Base-by-base conservation (phyloP, 2,113 vertebrate species). In the Baryphthengus martii region DNA sequence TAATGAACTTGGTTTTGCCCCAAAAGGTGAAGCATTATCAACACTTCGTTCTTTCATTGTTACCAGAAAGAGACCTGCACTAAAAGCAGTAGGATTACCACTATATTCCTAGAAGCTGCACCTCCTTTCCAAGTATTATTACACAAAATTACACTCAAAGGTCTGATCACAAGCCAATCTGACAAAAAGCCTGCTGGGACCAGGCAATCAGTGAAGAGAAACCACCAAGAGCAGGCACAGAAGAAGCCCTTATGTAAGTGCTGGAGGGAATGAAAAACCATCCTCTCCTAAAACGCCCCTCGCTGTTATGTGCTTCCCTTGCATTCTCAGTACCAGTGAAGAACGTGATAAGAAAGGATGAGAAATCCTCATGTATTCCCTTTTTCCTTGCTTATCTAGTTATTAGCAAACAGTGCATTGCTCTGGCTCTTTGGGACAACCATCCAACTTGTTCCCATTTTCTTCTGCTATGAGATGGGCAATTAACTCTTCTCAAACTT, bases 131-230 rank as follows among this genome's bases (percentile, higher is more conserved):
- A 42, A 89, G 81, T 42, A 44, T 33, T 68, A 47, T 63, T 73
- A 86, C 56, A 90, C 73, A 77, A 95, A 94, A 92, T 95, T 63
- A 96, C 25, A 40, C 33, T 75, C n/a, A 8, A 82, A 94, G 50
- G 37, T 72, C 80, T 65, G 28, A 76, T 94, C 72, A 59, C 59
- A 88, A 93, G 76, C 62, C 82, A 90, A 82, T 90, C 85, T 91
- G 94, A 89, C 91, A 92, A 90, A 93, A 89, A 68, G 45, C 85
- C 87, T 89, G 90, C 90, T 65, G 78, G 83, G 89, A 94, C 50
- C 71, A 83, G 44, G 75, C 85, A 76, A 74, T 79, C 76, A 42
- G 85, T 55, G 92, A 89, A 37, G 37, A 79, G 85, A 55, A 70
- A 72, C 58, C 58, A 76, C 12, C 0, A 6, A 68, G 35, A 70